phyloP scores from a whole-genome alignment of 2,797 vertebrate genomes.

The Benthosema pterotum region DNA sequence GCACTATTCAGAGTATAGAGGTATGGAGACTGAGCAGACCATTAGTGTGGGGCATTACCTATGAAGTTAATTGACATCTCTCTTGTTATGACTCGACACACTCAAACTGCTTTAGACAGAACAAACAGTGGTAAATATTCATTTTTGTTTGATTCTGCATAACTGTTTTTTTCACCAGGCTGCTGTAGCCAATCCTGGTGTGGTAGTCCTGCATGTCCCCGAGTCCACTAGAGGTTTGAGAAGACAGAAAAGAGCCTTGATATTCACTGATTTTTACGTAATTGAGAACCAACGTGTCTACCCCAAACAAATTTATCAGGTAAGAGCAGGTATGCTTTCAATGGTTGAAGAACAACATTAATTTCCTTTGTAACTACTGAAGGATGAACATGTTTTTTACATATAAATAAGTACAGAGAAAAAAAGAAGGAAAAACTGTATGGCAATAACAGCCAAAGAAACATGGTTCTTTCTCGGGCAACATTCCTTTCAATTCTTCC shows the following conservation, averaged over 20 bases:
- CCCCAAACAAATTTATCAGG: conserved; percentile 51
- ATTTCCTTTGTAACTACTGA: not conserved
- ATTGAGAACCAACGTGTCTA: conserved; percentile 66
- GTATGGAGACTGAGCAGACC: too few relatives aligned
- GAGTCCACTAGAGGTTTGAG: conserved; percentile 45
- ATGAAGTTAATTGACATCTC: too few relatives aligned
- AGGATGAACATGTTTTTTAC: too few relatives aligned
- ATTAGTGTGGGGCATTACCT: too few relatives aligned
- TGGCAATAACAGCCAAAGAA: too few relatives aligned
- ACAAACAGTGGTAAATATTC: too few relatives aligned
- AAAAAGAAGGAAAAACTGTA: too few relatives aligned
- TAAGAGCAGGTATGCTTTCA: conserved; percentile 23
- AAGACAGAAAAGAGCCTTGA: conserved; percentile 74
- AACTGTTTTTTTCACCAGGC: conserved; percentile 31
- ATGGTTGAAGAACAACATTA: not conserved
- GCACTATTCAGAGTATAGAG: not conserved
- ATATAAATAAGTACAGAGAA: too few relatives aligned
- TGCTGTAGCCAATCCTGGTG: not conserved
- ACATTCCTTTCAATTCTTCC: too few relatives aligned
- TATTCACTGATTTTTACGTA: too few relatives aligned
- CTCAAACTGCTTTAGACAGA: too few relatives aligned
- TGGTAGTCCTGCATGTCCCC: conserved; percentile 58
- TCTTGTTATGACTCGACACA: too few relatives aligned
- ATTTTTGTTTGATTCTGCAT: not conserved
- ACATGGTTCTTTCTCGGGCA: not conserved